Evolutionary conservation across 1,140 invertebrate species (phyloP).

Genomic region (Drosophila azteca): DNA sequence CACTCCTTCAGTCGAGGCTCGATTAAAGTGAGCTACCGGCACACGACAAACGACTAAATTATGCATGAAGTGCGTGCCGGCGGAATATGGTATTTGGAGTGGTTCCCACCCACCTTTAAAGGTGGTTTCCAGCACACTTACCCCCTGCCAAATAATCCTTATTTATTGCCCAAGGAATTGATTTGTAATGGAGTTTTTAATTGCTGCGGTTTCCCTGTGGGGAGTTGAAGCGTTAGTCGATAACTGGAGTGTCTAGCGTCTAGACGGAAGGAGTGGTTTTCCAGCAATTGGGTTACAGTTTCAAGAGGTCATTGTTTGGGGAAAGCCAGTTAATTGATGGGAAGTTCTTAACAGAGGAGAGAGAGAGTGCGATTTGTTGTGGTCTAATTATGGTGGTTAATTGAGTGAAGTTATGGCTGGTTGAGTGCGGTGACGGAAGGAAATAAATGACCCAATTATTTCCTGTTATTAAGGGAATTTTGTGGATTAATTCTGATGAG

Average conservation of each 20-base stretch:
- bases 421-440: too few species aligned
- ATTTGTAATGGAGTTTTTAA: slow-evolving; percentile 51
- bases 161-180: slow-evolving; percentile 55
- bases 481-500: too few species aligned
- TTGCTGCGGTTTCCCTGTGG: slow-evolving; percentile 9
- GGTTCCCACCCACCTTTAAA: neutral
- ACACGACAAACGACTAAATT: slow-evolving; percentile 31
- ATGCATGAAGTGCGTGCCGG: slow-evolving; percentile 47
- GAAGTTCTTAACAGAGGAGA: neutral
- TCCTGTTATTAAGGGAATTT: too few species aligned
- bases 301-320: neutral
- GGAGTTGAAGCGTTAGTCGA: slow-evolving; percentile 4
- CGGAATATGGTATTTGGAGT: slow-evolving; percentile 14
- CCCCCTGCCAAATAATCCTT: slow-evolving; percentile 16
- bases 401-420: too few species aligned
- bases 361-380: too few species aligned
- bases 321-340: neutral
- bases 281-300: slow-evolving; percentile 53
- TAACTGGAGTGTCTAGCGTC: slow-evolving; percentile 35
- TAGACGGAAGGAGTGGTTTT: slow-evolving; percentile 12
- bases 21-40: slow-evolving; percentile 50
- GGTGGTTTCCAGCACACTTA: neutral
- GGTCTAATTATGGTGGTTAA: too few species aligned
- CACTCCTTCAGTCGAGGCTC: slow-evolving; percentile 24
- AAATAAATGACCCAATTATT: too few species aligned